Base-by-base conservation (phyloP, 2,113 vertebrate genomes). In the Bujurquina vittata region DNA sequence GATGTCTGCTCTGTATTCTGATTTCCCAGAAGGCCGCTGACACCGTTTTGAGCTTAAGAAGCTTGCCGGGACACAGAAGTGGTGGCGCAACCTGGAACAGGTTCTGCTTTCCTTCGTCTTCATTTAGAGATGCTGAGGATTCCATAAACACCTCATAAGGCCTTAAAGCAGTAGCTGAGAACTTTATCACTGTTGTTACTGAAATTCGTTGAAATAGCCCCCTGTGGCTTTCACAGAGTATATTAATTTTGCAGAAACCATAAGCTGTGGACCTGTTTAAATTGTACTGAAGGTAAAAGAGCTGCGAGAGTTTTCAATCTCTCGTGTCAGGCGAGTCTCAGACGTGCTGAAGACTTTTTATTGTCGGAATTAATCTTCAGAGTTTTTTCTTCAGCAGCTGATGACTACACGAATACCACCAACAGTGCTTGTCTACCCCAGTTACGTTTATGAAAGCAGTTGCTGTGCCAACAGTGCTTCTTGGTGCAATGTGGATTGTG, bases 11-110 rank as follows among this genome's bases (percentile, higher is more conserved):
- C 67, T 72, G 65, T 20, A 61, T 79, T 55, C 72, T 23, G 79
- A 90, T 92, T 89, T 91, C 87, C 91, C 91, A 91, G 87, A 86
- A 84, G 91, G 81, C 89, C 84, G 4, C 79, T 56, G 65, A 59
- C 75, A 65, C 61, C 0, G 75, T 62, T 65, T 69, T 54, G 80
- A 87, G 85, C 87, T 92, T 61, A 84, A 84, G 40, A 77, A 76
- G 69, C 74, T 61, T 29, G 14, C 74, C 55, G 14, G 8, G 78
- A 54, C 60, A 29, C 52, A 60, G 37, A 7, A 35, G 74, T 2
- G 6, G 57, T 6, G 17, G 29, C 62, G 59, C 54, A 35, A 15
- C 29, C 33, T 10, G 17, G 15, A 74, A 26, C 3, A 14, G 26
- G 80, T 76, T 72, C 57, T 78, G n/a, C 60, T 67, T 81, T 59